Evolutionary conservation across 2,888 invertebrate genomes (phyloP), one percentile per base, ranked within the genome.

Genomic region (Arrhopalites spinosus): DNA sequence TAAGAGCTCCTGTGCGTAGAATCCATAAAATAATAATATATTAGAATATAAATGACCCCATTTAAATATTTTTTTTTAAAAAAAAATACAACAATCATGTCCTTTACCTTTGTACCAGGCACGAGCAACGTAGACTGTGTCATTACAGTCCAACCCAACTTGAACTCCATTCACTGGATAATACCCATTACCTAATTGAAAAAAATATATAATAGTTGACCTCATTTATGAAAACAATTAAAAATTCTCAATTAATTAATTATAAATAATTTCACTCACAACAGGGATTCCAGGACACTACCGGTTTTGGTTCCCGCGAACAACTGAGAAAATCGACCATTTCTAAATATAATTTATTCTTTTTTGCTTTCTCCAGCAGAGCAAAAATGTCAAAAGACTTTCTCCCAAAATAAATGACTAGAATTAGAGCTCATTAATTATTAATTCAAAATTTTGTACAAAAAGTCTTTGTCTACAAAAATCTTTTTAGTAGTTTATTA

Each of bases 201-300:
- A 3, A 36, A 3, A 36, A 36, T 7, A 36, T 36, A 11, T 7
- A 36, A 36, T 36, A 36, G 36, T 36, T 36, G 36, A 36, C 36
- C 36, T 36, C n/a, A n/a, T n/a, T n/a, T n/a, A n/a, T n/a, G n/a
- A n/a, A n/a, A n/a, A n/a, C n/a, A n/a, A n/a, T n/a, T n/a, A 36
- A 36, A 36, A 36, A 36, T 36, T 36, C 36, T n/a, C n/a, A n/a
- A n/a, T n/a, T n/a, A n/a, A n/a, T n/a, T n/a, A n/a, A n/a, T n/a
- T n/a, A n/a, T n/a, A n/a, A n/a, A n/a, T n/a, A n/a, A n/a, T n/a
- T n/a, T n/a, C n/a, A 36, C 36, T 36, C 36, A 36, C 36, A 25
- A 20, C 74, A 74, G 5, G 74, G 74, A 56, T 74, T 74, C 74
- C 74, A 74, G 68, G 59, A 59, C 68, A 74, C 74, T 23, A 74